These are phyloP conservation scores for Acromyrmex heyeri DNA, from an alignment of 1,140 invertebrate genomes.

Conservation along the genomic window DNA sequence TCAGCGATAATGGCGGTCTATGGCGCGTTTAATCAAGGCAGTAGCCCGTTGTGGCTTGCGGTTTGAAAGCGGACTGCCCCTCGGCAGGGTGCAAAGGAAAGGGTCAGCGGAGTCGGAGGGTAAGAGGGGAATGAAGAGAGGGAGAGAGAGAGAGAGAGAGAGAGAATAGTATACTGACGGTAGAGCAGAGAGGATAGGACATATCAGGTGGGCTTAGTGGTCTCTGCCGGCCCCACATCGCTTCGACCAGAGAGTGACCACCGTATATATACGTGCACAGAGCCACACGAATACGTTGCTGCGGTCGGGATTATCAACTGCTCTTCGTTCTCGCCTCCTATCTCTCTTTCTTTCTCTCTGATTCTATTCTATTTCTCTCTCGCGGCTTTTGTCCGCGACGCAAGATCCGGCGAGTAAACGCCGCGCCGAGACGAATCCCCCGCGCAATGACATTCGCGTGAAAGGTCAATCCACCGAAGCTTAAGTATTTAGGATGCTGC, in stretches of 20 bases:
- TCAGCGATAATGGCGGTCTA: conserved; percentile 87
- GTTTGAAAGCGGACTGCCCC: conserved; percentile 81
- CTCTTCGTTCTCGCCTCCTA: conserved; percentile 41
- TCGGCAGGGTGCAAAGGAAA: conserved; percentile 83
- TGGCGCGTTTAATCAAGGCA: conserved; percentile 87
- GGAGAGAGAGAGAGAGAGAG: conserved; percentile 57
- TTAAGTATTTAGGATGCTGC: not conserved
- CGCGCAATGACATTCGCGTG: not conserved
- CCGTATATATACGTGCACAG: conserved; percentile 75
- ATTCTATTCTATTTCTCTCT: not conserved
- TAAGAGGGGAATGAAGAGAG: conserved; percentile 42
- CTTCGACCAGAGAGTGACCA: conserved; percentile 84
- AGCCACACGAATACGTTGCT: conserved; percentile 61
- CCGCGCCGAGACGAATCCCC: not conserved
- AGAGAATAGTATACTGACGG: conserved; percentile 25
- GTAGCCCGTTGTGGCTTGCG: conserved; percentile 86
- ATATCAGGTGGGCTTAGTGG: conserved; percentile 86
- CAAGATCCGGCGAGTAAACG: conserved; percentile 11
- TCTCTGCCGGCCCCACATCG: conserved; percentile 81
- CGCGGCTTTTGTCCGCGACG: not conserved
- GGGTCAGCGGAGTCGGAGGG: conserved; percentile 67
- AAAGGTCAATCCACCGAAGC: not conserved
- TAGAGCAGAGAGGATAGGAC: conserved; percentile 68
- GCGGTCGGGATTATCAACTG: conserved; percentile 69
- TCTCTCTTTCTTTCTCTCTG: conserved; percentile 37